phyloP scores from a whole-genome alignment of 2,888 invertebrate genomes.

The Hartigia nigra region DNA sequence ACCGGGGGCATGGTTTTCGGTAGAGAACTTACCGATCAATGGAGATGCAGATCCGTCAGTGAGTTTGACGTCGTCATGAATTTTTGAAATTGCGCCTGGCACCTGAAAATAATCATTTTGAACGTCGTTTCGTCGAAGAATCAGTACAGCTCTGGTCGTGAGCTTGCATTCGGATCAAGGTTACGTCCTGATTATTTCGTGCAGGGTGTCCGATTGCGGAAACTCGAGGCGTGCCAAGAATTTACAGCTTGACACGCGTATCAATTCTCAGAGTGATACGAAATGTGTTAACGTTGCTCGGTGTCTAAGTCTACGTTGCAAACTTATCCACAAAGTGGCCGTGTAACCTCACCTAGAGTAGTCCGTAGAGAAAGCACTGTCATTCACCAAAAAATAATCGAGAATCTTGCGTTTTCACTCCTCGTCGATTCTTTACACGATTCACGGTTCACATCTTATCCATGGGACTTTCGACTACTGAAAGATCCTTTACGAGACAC shows the following conservation, averaged over 20 bases:
- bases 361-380: background rate
- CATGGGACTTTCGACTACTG: background rate
- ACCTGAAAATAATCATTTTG: background rate
- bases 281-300: background rate
- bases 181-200: background rate
- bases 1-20: background rate
- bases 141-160: background rate
- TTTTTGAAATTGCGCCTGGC: conserved; percentile 26
- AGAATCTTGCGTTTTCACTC: background rate
- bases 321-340: background rate
- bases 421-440: background rate
- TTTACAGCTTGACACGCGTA: background rate
- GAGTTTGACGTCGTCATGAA: conserved; percentile 49
- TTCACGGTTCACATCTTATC: background rate
- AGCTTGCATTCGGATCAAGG: conserved; percentile 3
- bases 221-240: background rate
- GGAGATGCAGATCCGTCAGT: conserved; percentile 41
- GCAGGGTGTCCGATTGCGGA: conserved; percentile 2
- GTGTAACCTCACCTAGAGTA: background rate
- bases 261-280: background rate
- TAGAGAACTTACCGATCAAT: conserved; percentile 51
- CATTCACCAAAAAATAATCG: background rate
- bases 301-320: background rate
- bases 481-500: background rate
- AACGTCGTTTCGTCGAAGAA: background rate